Percentiles rank a stretch among this genome's conserved stretches.
Conservation (phyloP, 2,888 invertebrate genomes). For the Bellardia pandia region DNA sequence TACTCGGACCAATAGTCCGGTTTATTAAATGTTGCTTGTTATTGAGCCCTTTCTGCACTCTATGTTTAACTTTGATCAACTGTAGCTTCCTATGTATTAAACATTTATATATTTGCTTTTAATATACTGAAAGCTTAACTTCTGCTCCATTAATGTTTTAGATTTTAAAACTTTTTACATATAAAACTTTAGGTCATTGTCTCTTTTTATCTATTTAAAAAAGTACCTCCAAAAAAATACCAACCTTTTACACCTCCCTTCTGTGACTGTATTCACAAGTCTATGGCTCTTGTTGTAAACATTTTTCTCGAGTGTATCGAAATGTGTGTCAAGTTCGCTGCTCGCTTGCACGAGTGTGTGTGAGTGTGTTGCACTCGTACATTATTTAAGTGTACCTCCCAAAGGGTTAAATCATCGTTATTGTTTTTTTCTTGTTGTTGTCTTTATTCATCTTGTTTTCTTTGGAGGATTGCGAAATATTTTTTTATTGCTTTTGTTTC, state of each 20-base stretch:
- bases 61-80: no score
- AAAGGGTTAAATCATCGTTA: constrained; percentile 52
- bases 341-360: neutral
- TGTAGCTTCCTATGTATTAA: no score
- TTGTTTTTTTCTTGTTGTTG: constrained; percentile 11
- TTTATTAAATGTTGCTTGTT: no score
- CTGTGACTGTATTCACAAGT: neutral
- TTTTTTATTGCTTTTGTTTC: constrained; percentile 49
- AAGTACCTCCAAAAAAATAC: no score
- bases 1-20: no score
- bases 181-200: no score
- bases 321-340: constrained; percentile 66
- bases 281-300: neutral
- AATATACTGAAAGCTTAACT: no score
- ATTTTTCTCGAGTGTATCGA: constrained; percentile 50
- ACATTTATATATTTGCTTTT: no score
- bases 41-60: no score
- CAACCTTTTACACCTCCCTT: neutral
- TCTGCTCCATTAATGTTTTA: no score
- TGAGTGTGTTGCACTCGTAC: neutral
- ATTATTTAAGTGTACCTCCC: constrained; percentile 50
- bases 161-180: no score
- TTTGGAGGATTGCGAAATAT: constrained; percentile 49
- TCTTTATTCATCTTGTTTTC: constrained; percentile 46
- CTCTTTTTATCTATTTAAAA: no score